Percentiles rank a stretch among this genome's conserved stretches.
Evolutionary conservation across 2,797 vertebrate species (phyloP).

Genomic region (Mallotus villosus): DNA sequence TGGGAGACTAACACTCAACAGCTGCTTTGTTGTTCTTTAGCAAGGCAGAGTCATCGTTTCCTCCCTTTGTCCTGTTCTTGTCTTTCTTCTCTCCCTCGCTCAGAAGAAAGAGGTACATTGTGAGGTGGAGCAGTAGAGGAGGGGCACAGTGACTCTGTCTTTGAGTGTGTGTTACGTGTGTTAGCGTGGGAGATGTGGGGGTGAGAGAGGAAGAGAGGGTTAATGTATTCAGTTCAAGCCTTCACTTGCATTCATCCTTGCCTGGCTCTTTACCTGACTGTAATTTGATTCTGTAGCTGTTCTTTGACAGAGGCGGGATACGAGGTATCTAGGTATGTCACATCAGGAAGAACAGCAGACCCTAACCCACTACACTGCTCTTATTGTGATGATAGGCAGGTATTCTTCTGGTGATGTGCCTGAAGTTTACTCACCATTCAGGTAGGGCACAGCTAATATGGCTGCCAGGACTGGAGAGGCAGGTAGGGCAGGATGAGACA

Average conservation of each 20-base stretch:
- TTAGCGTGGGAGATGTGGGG: background rate
- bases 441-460: background rate
- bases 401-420: background rate
- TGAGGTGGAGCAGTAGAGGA: background rate
- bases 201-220: background rate
- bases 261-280: background rate
- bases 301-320: too few relatives aligned
- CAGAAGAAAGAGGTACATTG: constrained; percentile 15
- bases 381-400: background rate
- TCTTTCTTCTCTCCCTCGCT: background rate
- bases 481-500: background rate
- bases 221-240: background rate
- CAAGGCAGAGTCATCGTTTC: background rate
- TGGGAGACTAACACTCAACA: constrained; percentile 3
- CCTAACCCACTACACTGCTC: background rate
- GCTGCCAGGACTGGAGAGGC: background rate
- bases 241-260: too few relatives aligned
- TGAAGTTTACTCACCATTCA: background rate
- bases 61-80: constrained; percentile 1
- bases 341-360: background rate
- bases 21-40: constrained; percentile 6
- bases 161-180: constrained; percentile 10
- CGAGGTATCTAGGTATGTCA: too few relatives aligned
- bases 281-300: background rate
- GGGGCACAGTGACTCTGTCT: background rate